Percentiles rank a stretch among this genome's conserved stretches.
Evolutionary conservation across 2,797 vertebrate genomes (phyloP).

Genomic region (Manis javanica): DNA sequence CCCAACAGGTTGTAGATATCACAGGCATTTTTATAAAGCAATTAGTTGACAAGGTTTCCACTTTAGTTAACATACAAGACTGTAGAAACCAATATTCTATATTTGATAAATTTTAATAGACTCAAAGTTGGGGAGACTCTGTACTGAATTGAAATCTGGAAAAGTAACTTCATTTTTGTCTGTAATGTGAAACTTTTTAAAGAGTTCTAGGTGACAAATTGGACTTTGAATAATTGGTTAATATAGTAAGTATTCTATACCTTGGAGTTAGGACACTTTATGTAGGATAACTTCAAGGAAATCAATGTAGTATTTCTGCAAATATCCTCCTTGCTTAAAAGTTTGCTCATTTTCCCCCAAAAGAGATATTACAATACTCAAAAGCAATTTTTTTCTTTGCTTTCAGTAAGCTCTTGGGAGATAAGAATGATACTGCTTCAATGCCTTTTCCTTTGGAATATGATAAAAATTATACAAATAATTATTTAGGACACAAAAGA

Average conservation of each 20-base stretch:
- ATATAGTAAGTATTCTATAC: slow-evolving; percentile 40
- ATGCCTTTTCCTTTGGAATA: slow-evolving; percentile 36
- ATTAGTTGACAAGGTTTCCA: slow-evolving; percentile 4
- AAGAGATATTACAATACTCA: slow-evolving; percentile 43
- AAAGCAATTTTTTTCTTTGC: slow-evolving; percentile 5
- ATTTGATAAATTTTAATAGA: slow-evolving; percentile 51
- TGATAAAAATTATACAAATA: slow-evolving; percentile 42
- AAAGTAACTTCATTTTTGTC: slow-evolving; percentile 48
- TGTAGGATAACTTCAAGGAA: slow-evolving; percentile 49
- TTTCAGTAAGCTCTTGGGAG: neutral
- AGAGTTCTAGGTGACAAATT: slow-evolving; percentile 53
- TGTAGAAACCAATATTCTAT: neutral
- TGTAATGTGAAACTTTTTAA: slow-evolving; percentile 42
- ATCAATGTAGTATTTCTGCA: slow-evolving; percentile 67
- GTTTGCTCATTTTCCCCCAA: slow-evolving; percentile 12
- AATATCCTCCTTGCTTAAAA: slow-evolving; percentile 64
- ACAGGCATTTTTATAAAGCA: neutral
- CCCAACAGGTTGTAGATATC: neutral
- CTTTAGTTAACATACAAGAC: neutral
- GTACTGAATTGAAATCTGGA: neutral
- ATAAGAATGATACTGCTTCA: slow-evolving; percentile 8
- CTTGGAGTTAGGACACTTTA: slow-evolving; percentile 15
- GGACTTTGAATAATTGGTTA: slow-evolving; percentile 65
- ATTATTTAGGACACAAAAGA: slow-evolving; percentile 31
- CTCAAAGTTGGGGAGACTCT: neutral